phyloP scores from a whole-genome alignment of 35 echinoderm and acorn worm species.

The Heliocidaris tuberculata region DNA sequence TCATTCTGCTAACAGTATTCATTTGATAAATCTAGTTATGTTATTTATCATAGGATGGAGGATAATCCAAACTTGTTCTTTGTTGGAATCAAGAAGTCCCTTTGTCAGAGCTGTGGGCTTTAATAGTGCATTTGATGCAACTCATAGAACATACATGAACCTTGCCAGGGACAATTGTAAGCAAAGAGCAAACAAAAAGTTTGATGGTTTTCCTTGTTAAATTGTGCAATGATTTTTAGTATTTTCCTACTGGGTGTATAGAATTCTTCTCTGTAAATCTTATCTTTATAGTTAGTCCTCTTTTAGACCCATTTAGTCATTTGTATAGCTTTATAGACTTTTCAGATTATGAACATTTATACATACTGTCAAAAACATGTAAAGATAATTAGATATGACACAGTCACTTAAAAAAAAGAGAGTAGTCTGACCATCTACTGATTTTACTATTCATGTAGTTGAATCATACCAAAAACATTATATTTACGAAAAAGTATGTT shows the following conservation, averaged over 20 bases:
- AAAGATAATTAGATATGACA: neutral
- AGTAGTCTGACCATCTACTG: too few relatives aligned
- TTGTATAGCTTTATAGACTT: neutral
- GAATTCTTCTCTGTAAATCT: neutral
- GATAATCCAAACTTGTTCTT: neutral
- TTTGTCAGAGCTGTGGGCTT: neutral
- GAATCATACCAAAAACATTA: too few relatives aligned
- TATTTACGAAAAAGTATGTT: too few relatives aligned
- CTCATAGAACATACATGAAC: neutral
- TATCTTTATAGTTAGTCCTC: neutral
- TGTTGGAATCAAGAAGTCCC: neutral
- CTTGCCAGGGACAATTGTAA: neutral
- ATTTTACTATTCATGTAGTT: too few relatives aligned
- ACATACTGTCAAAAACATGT: neutral
- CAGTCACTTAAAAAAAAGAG: neutral
- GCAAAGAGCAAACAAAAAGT: neutral
- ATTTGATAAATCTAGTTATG: neutral
- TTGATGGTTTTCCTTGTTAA: neutral
- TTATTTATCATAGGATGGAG: neutral
- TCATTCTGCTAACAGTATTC: neutral
- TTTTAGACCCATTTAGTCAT: neutral
- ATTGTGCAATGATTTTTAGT: slow-evolving; percentile 6
- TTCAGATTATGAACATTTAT: neutral
- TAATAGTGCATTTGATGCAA: neutral
- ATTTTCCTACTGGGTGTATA: neutral